A percentile compares a stretch with the other conserved stretches of the same genome.
phyloP scores from a whole-genome alignment of 2,888 invertebrate species.

The Mythimna loreyi region DNA sequence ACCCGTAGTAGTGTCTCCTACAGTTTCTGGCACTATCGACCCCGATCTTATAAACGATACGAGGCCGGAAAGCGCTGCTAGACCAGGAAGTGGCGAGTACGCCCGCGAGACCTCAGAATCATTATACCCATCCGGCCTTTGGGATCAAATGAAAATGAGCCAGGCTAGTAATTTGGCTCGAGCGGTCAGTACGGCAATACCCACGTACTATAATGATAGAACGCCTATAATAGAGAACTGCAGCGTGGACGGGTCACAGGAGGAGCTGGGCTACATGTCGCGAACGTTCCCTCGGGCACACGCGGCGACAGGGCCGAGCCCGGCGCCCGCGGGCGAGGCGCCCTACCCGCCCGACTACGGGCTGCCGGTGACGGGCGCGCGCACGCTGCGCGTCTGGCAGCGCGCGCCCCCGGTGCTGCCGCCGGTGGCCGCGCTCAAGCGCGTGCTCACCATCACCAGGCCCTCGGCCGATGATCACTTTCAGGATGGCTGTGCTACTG shows the following conservation, averaged over 20 bases:
- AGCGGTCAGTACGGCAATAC: constrained; percentile 90
- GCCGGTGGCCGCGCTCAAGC: constrained; percentile 96
- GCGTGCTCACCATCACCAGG: constrained; percentile 95
- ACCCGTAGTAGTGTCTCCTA: constrained; percentile 94
- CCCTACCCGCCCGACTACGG: constrained; percentile 95
- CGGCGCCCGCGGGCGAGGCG: constrained; percentile 83
- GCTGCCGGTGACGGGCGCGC: constrained; percentile 93
- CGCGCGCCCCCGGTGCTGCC: constrained; percentile 96
- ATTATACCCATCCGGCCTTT: constrained; percentile 95
- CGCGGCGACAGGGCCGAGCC: constrained; percentile 77
- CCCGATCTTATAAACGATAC: constrained; percentile 97
- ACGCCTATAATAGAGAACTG: constrained; percentile 94
- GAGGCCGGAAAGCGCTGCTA: constrained; percentile 90
- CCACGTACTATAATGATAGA: constrained; percentile 93
- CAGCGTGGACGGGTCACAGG: constrained; percentile 91
- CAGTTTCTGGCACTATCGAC: constrained; percentile 94
- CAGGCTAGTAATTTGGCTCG: constrained; percentile 90
- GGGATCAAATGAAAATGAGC: constrained; percentile 92
- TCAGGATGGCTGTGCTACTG: constrained; percentile 98
- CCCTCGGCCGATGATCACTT: constrained; percentile 97
- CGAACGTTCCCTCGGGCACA: constrained; percentile 91
- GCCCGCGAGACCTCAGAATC: constrained; percentile 94
- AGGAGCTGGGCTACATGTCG: constrained; percentile 92
- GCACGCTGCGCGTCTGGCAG: constrained; percentile 96
- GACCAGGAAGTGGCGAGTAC: constrained; percentile 95